Conservation (phyloP, 37 sponge, comb jelly and placozoan species). For the Haliclona indistincta region DNA sequence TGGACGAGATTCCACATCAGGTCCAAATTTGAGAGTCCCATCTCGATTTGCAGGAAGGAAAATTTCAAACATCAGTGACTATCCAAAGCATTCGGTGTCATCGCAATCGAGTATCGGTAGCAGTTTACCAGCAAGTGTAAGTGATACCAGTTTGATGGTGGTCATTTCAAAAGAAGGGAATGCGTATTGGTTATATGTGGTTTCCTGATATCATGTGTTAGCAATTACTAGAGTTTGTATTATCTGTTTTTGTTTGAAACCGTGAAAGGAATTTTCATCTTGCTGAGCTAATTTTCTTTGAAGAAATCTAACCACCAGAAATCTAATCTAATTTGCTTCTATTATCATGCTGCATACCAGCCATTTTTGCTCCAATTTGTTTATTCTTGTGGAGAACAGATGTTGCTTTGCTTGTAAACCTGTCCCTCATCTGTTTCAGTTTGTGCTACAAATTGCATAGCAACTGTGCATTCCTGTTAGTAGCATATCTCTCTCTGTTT, state of each 20-base stretch:
- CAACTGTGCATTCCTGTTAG: not conserved
- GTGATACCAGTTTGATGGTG: not conserved
- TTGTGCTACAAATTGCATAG: too few relatives aligned
- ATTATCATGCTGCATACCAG: too few relatives aligned
- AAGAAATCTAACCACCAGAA: too few relatives aligned
- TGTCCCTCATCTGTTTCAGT: too few relatives aligned
- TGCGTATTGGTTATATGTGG: not conserved
- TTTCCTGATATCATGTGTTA: not conserved
- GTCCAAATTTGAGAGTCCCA: not conserved
- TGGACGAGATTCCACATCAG: not conserved
- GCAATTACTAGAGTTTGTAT: too few relatives aligned
- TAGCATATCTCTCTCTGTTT: not conserved
- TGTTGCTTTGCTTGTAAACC: too few relatives aligned
- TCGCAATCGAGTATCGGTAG: conserved; percentile 1
- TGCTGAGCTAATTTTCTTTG: too few relatives aligned
- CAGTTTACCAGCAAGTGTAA: not conserved
- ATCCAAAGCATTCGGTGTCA: not conserved
- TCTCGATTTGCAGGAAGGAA: not conserved
- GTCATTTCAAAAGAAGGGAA: not conserved
- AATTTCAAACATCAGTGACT: not conserved
- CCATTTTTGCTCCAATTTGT: too few relatives aligned
- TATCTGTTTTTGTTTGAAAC: too few relatives aligned
- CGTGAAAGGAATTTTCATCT: too few relatives aligned
- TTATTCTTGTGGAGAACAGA: too few relatives aligned
- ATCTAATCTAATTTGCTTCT: too few relatives aligned